phyloP scores from a whole-genome alignment of 2,888 invertebrate species.

The Orthosia cruda region DNA sequence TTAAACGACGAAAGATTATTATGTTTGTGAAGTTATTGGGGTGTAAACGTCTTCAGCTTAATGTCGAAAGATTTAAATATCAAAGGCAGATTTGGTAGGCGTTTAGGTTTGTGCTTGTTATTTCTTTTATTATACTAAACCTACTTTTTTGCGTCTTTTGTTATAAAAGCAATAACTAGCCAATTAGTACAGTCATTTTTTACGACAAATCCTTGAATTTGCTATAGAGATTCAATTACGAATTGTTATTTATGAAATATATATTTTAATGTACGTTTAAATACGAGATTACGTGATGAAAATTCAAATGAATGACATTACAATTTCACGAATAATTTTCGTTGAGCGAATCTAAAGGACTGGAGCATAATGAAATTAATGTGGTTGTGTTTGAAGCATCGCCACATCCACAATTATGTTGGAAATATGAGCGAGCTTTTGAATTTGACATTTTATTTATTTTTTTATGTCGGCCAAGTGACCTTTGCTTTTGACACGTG shows the following conservation, averaged over 20 bases:
- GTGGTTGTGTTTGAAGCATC: conserved; percentile 47
- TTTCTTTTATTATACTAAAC: conserved; percentile 28
- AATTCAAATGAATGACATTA: conserved; percentile 52
- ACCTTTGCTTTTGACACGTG: not conserved
- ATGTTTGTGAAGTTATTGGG: conserved; percentile 62
- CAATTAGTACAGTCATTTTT: conserved; percentile 9
- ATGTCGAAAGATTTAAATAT: conserved; percentile 47
- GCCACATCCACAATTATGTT: conserved; percentile 58
- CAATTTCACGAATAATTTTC: conserved; percentile 46
- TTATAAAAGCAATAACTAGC: conserved; percentile 21
- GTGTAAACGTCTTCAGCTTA: conserved; percentile 50
- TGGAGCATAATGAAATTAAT: conserved; percentile 57
- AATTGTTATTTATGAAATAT: conserved; percentile 24
- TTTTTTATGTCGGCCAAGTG: conserved; percentile 8
- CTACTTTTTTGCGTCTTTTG: conserved; percentile 6
- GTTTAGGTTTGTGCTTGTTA: conserved; percentile 19
- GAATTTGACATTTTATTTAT: conserved; percentile 1
- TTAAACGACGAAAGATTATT: conserved; percentile 65
- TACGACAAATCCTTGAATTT: not conserved
- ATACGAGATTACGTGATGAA: conserved; percentile 43
- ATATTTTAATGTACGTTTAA: conserved; percentile 25
- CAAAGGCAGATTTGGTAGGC: conserved; percentile 34
- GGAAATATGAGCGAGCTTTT: conserved; percentile 38
- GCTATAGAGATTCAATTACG: conserved; percentile 22
- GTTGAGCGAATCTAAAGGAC: conserved; percentile 33